Conservation (phyloP, 2,797 vertebrate species). For the Xenops minutus region DNA sequence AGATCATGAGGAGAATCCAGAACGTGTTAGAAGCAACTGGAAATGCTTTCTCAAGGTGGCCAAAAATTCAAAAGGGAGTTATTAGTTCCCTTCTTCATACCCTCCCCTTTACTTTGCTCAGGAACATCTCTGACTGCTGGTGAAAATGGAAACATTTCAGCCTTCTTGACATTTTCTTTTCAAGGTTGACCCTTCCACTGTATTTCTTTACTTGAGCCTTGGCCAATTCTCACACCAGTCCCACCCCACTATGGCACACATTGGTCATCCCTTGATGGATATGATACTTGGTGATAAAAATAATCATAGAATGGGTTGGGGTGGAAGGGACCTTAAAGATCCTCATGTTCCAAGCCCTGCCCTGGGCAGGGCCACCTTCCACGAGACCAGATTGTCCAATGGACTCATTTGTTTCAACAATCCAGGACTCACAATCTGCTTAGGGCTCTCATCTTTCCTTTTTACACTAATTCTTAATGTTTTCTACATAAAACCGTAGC, state of each 20-base stretch:
- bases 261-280: accelerated
- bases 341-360: background rate
- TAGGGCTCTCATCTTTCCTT: background rate
- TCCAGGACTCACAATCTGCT: background rate
- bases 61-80: background rate
- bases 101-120: background rate
- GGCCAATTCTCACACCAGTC: background rate
- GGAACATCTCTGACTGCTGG: background rate
- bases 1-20: constrained; percentile 29
- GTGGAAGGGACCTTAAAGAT: background rate
- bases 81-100: background rate
- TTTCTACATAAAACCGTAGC: background rate
- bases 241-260: accelerated
- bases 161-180: background rate
- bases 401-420: background rate
- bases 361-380: background rate
- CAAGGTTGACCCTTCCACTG: background rate
- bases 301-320: background rate
- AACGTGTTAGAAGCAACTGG: background rate
- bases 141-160: background rate
- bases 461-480: background rate
- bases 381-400: background rate
- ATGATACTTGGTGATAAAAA: background rate
- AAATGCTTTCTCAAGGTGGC: background rate
- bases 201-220: background rate